Conservation (phyloP, 2,113 vertebrate genomes). For the Corynorhinus townsendii region DNA sequence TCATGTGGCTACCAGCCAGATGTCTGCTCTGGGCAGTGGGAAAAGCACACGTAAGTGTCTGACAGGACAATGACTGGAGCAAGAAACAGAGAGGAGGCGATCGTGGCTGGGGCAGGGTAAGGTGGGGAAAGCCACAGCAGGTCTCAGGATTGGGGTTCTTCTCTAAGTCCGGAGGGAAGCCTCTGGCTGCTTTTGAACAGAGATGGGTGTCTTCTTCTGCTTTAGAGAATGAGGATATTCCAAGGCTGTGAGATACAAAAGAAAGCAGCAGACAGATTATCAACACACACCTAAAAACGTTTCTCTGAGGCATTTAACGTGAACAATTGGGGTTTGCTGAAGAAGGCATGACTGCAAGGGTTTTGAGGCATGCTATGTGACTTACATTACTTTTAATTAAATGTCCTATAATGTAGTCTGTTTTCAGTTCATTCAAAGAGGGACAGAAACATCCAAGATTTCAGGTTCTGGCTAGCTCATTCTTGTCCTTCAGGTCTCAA, state of each 20-base stretch:
- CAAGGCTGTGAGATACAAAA: background rate
- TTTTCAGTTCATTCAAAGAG: background rate
- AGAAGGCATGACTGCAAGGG: background rate
- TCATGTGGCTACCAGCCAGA: background rate
- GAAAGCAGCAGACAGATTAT: background rate
- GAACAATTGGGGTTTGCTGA: background rate
- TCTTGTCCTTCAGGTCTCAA: background rate
- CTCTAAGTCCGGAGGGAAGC: background rate
- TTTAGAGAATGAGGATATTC: background rate
- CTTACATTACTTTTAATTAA: background rate
- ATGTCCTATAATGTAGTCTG: background rate
- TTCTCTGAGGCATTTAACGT: background rate
- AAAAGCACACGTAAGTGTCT: background rate
- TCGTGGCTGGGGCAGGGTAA: no score
- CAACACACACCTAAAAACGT: background rate
- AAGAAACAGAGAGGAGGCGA: background rate
- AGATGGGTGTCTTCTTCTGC: background rate
- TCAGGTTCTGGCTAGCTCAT: background rate
- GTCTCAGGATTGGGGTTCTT: background rate
- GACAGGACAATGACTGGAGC: background rate
- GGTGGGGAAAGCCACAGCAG: background rate
- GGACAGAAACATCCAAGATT: background rate
- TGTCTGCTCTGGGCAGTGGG: background rate
- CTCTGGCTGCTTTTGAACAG: background rate
- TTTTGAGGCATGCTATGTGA: background rate